Base-by-base conservation (phyloP, 1,140 invertebrate species). In the Diorhabda elongata region DNA sequence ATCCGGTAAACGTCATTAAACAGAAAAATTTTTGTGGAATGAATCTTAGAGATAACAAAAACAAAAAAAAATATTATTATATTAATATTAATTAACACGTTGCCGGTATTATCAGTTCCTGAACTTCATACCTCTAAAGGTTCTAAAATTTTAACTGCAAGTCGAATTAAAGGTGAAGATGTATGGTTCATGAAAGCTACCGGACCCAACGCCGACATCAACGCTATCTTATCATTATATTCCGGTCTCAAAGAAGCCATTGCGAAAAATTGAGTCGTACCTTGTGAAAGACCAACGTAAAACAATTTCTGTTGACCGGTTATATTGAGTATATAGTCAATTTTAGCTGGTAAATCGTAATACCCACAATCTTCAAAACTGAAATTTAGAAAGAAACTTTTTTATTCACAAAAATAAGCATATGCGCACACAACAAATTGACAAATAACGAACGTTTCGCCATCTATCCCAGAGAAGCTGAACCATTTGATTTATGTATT, bases 161-260 rank as follows among this genome's bases (percentile, higher is more conserved):
- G 5, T 58, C 42, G 43, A 3, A 65, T 0, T 26, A 66, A 44
- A 8, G 69, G 64, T 41, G 72, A 43, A 41, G 57, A 60, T 11
- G 70, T 82, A 68, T 90, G 76, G 9, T 81, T 82, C 68, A 91
- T 84, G 67, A 84, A 88, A 4, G 86, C 86, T 1, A 90, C 87
- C 9, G 90, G 91, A 2, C 86, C 89, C 67, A 92, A 78, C 1
- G 88, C 88, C 64, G 90, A 84, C 86, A 88, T 87, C 2, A 85
- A 82, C 43, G 80, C 82, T 66, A 88, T 81, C 74, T 87, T 87
- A 0, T 80, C 72, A 72, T 87, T 88, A 70, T 88, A 89, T 68
- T 88, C 84, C 0, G 91, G 88, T n/a, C 82, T 81, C 41, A 83
- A 83, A 8, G 87, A 87, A 7, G 85, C 78, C 85, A 92, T 86